Evolutionary conservation across 2,888 invertebrate genomes (phyloP).

Genomic region (Sclerodermus sp.): DNA sequence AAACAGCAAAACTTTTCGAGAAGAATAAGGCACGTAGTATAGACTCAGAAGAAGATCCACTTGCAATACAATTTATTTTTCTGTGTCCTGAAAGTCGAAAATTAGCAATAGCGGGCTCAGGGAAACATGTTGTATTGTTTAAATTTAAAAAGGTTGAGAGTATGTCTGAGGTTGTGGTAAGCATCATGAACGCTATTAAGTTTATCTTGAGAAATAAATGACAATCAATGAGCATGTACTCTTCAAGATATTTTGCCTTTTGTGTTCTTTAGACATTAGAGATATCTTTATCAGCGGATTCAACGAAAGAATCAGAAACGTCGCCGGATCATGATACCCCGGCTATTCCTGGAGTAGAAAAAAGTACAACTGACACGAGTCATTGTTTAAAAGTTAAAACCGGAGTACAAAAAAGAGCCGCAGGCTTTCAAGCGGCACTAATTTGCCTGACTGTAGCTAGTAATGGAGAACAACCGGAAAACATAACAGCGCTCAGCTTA

Average conservation of each 20-base stretch:
- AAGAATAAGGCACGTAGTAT: constrained; percentile 68
- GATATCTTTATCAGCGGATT: constrained; percentile 82
- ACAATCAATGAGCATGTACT: constrained; percentile 4
- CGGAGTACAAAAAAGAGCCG: constrained; percentile 80
- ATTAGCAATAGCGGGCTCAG: constrained; percentile 87
- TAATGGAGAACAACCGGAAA: constrained; percentile 78
- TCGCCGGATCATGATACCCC: constrained; percentile 80
- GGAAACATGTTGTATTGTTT: constrained; percentile 93
- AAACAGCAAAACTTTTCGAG: constrained; percentile 90
- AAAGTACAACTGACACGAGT: constrained; percentile 53
- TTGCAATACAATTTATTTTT: constrained; percentile 86
- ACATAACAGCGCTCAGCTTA: constrained; percentile 86
- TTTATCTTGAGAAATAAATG: neutral
- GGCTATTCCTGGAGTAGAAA: constrained; percentile 60
- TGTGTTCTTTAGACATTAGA: constrained; percentile 73
- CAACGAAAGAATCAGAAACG: constrained; percentile 75
- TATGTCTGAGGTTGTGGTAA: constrained; percentile 77
- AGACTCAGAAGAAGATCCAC: constrained; percentile 80
- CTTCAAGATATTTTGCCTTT: too few species aligned
- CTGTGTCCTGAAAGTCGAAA: constrained; percentile 92
- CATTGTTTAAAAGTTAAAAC: constrained; percentile 69
- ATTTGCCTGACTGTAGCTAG: constrained; percentile 88
- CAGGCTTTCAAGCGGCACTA: constrained; percentile 97
- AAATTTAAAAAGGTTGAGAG: constrained; percentile 92
- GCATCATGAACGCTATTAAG: constrained; percentile 30